Evolutionary conservation across 2,797 vertebrate genomes (phyloP).

Genomic region (Danio aesculapii): DNA sequence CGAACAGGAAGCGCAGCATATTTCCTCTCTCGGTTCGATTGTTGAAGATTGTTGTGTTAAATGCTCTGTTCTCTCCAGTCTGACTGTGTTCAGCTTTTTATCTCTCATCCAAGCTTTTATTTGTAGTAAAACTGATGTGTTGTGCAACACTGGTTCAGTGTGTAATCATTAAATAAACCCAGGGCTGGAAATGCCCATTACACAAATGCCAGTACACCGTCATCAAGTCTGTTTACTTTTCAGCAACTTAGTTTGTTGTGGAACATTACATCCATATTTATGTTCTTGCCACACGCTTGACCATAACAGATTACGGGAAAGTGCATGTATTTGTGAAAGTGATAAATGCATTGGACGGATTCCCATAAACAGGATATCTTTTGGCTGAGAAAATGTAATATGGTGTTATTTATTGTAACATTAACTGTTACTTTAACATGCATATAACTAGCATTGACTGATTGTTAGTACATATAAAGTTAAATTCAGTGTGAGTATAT

Average conservation of each 20-base stretch:
- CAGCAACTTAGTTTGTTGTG: neutral
- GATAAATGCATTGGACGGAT: neutral
- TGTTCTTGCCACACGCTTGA: neutral
- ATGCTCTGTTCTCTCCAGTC: neutral
- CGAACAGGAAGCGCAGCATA: neutral
- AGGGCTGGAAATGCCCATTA: conserved; percentile 11
- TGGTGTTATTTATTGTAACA: neutral
- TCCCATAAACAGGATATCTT: neutral
- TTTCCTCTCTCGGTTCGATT: neutral
- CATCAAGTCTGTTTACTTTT: neutral
- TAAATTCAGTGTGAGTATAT: neutral
- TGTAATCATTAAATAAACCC: conserved; percentile 18
- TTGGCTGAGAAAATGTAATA: neutral
- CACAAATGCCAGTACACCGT: neutral
- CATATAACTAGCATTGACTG: neutral
- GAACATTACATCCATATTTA: neutral
- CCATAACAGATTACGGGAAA: neutral
- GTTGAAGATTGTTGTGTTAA: neutral
- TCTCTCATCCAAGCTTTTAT: neutral
- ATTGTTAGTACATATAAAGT: neutral
- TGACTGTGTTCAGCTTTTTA: conserved; percentile 3
- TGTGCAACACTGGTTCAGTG: conserved; percentile 3
- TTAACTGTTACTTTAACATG: neutral
- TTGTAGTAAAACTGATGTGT: neutral
- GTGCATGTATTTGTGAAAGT: neutral